Conservation (phyloP, 2,797 vertebrate genomes). For the Salmo trutta region DNA sequence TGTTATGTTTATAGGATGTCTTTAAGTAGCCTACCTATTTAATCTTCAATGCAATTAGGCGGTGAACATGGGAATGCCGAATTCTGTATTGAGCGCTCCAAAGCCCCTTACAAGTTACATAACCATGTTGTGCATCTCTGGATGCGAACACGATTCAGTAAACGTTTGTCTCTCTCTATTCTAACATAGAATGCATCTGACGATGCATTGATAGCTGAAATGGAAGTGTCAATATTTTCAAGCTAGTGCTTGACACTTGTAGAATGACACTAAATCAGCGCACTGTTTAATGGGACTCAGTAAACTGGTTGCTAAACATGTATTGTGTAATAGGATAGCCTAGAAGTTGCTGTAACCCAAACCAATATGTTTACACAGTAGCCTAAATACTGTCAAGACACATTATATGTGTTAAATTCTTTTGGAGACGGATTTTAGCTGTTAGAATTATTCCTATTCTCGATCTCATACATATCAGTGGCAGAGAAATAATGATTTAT, state of each 20-base stretch:
- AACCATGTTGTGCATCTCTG: neutral
- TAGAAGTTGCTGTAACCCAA: neutral
- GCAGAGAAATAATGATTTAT: neutral
- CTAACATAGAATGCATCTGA: neutral
- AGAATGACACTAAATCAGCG: neutral
- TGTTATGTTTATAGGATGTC: neutral
- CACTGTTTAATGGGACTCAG: neutral
- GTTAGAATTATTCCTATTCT: neutral
- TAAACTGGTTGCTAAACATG: slow-evolving; percentile 37
- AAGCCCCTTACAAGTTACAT: slow-evolving; percentile 3
- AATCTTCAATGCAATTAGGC: neutral
- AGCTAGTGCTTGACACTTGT: neutral
- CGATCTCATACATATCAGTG: neutral
- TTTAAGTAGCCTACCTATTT: neutral
- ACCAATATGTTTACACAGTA: neutral
- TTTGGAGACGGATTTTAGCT: neutral
- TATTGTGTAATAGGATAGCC: slow-evolving; percentile 37
- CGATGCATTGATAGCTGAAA: neutral
- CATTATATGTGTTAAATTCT: neutral
- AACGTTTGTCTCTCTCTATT: neutral
- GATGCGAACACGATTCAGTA: neutral
- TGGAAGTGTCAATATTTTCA: neutral
- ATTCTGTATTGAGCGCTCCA: neutral
- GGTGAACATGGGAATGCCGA: neutral
- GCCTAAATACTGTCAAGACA: neutral